Percentiles rank a stretch among this genome's conserved stretches.
Evolutionary conservation across 2,797 vertebrate species (phyloP).

Genomic region (Alectoris magna): DNA sequence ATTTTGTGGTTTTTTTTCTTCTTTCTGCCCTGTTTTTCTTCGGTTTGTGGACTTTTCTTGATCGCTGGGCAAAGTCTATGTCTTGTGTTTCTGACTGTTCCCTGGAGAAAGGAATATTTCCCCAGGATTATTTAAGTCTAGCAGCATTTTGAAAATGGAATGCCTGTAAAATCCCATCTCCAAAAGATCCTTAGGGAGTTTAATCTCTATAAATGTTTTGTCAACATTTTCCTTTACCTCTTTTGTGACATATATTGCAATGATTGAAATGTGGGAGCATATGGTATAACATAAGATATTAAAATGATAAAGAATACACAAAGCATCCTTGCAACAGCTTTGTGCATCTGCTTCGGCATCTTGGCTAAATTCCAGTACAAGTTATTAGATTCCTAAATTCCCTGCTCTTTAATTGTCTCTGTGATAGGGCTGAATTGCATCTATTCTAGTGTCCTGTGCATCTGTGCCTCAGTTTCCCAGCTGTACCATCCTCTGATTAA

Average conservation of each 20-base stretch:
- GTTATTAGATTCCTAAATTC: conserved; percentile 74
- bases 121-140: conserved; percentile 78
- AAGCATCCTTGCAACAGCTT: conserved; percentile 68
- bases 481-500: conserved; percentile 47
- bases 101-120: conserved; percentile 61
- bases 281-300: conserved; percentile 74
- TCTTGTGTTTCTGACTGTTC: conserved; percentile 17
- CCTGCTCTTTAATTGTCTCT: conserved; percentile 66
- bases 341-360: conserved; percentile 70
- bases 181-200: conserved; percentile 53
- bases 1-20: neutral
- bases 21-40: neutral
- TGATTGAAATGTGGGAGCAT: conserved; percentile 72
- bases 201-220: conserved; percentile 63
- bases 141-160: conserved; percentile 45
- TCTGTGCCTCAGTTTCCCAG: conserved; percentile 72
- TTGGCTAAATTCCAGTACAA: conserved; percentile 65
- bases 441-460: conserved; percentile 54
- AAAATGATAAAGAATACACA: conserved; percentile 75
- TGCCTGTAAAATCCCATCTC: conserved; percentile 51
- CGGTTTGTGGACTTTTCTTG: conserved; percentile 15
- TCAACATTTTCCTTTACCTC: conserved; percentile 68
- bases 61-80: neutral
- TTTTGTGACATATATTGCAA: conserved; percentile 60
- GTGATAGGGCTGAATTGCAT: neutral